Evolutionary conservation across 1,140 invertebrate species (phyloP), one percentile per base, ranked within the genome.

Genomic region (Ips nitidus): DNA sequence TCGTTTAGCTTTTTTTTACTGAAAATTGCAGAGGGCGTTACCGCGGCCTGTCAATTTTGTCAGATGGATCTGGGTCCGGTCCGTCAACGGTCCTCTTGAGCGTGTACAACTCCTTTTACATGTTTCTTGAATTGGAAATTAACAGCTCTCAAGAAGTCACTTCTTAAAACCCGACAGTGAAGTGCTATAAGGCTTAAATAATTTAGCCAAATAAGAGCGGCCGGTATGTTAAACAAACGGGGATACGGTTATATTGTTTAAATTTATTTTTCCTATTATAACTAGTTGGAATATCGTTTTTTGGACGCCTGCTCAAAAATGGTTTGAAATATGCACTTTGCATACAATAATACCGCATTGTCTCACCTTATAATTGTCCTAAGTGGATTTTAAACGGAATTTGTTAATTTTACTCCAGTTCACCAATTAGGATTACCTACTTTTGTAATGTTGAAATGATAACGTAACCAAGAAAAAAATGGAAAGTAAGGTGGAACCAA

Each of bases 131-230:
- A 63, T 63, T 6, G 42, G 52, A 69, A 69, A 69, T 69, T 62
- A 69, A 69, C 67, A 69, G 67, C 59, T 69, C 67, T 69, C 40
- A 63, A 69, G 67, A 53, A 63, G 58, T 53, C 47, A 63, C 67
- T 62, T 69, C 60, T 61, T 56, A 69, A 55, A 61, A 41, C 52
- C 67, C 59, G 67, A 56, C 59, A 45, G 55, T 66, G 55, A 69
- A 69, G 58, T 63, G 63, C 58, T 45, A 40, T 43, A 47, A 50
- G 55, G 56, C 42, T 53, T 52, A 68, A 68, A 68, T 61, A 41
- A 53, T 60, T 68, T 68, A 61, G 47, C 50, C 58, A 68, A 68
- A 68, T 68, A 61, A 56, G 41, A 52, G 37, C 5, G 45, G 60
- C 41, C 52, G 62, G 47, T 41, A 53, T 41, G 52, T 53, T 53